These are phyloP conservation scores for Diarsia dahlii DNA, from an alignment of 2,888 invertebrate genomes.

Conservation along the genomic window DNA sequence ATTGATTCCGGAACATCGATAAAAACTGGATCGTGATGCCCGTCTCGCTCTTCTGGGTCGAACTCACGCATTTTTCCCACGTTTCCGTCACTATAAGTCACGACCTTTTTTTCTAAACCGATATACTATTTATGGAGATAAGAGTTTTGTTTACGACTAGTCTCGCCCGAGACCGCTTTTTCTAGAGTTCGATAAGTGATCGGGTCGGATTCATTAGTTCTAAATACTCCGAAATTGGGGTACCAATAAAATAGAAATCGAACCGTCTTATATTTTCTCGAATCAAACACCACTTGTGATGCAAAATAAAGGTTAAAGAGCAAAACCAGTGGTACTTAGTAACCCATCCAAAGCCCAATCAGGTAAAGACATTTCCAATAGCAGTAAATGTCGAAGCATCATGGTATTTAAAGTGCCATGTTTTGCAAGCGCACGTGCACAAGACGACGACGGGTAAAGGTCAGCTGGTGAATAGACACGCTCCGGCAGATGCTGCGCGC, in stretches of 20 bases:
- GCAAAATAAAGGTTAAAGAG: conserved; percentile 19
- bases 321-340: conserved; percentile 6
- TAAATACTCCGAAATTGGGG: not conserved
- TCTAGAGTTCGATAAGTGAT: conserved; percentile 18
- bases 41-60: conserved; percentile 66
- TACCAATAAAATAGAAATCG: not conserved
- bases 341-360: conserved; percentile 31
- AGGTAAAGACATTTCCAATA: conserved; percentile 51
- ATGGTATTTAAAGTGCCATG: conserved; percentile 71
- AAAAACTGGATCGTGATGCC: conserved; percentile 81
- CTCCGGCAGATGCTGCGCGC: conserved; percentile 81
- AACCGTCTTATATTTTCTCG: not conserved
- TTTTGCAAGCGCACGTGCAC: conserved; percentile 82
- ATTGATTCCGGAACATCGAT: conserved; percentile 73
- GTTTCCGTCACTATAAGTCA: conserved; percentile 77
- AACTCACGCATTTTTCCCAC: conserved; percentile 82
- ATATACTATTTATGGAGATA: conserved; percentile 64
- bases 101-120: conserved; percentile 70
- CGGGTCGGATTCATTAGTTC: conserved; percentile 23
- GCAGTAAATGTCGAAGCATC: conserved; percentile 71
- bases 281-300: not conserved
- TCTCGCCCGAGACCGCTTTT: conserved; percentile 20
- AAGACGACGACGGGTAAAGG: conserved; percentile 78
- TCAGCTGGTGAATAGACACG: conserved; percentile 82
- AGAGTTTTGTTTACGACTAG: conserved; percentile 56